Base-by-base conservation (phyloP, 2,888 invertebrate genomes). In the Caenorhabditis sinica region DNA sequence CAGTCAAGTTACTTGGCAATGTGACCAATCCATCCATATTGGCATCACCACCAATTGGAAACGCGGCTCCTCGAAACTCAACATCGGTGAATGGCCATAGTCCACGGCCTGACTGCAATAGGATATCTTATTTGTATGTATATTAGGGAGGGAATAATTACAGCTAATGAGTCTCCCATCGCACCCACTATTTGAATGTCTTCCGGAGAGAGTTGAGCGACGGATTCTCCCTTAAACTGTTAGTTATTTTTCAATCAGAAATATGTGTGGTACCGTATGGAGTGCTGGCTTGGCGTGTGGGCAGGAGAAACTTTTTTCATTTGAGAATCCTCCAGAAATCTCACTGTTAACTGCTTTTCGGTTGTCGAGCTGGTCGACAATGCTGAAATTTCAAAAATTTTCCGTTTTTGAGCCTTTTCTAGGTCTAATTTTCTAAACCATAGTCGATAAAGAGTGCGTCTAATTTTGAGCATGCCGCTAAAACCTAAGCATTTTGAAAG, bases 21-120 rank as follows among this genome's bases (percentile, higher is more conserved):
- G 92, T 92, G 9, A 91, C 91, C 8, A 92, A 69, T 28, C 92
- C 92, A 81, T 92, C 92, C 71, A 92, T 90, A 49, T 89, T 92
- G 4, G 92, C 92, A 80, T 92, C 92, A 0, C 92, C 92, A 11
- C 92, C 92, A 40, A 89, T 90, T 6, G 92, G 91, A 80, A 92
- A 92, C 6, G 90, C 91, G 1, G 92, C 92, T 6, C 90, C 90
- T 17, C 92, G 83, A 72, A 92, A 92, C 49, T 92, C 92, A 6
- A 92, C 90, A 43, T 89, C 86, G 0, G 90, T 88, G 25, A 86
- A 87, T 11, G 86, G 84, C 90, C 91, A 92, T 0, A 92, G 82
- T n/a, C 92, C 92, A 20, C 90, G 65, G 1, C 92, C 92, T 23
- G 92, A 89, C 88, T 90, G 63, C 71, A 89, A 83, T 56, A 8